These are phyloP conservation scores for Drosophila pectinifera DNA, from an alignment of 1,140 invertebrate genomes.

Conservation along the genomic window DNA sequence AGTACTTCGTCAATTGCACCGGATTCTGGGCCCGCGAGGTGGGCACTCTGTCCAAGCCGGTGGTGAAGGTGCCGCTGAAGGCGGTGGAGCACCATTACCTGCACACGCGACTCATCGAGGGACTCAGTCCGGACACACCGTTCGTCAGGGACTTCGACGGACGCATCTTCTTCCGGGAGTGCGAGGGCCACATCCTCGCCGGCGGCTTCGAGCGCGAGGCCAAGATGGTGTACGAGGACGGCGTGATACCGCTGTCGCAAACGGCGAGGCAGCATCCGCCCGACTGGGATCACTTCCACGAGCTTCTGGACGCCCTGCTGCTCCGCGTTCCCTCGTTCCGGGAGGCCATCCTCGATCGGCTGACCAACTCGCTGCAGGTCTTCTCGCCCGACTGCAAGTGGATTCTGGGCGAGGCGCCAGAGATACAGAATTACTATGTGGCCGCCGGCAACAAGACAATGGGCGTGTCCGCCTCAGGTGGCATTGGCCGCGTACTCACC, in stretches of 20 bases:
- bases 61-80: constrained; percentile 95
- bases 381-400: constrained; percentile 97
- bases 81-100: constrained; percentile 97
- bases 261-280: constrained; percentile 88
- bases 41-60: constrained; percentile 92
- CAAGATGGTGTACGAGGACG: constrained; percentile 96
- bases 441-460: constrained; percentile 98
- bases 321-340: constrained; percentile 92
- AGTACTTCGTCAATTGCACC: constrained; percentile 95
- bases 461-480: constrained; percentile 96
- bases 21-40: constrained; percentile 87
- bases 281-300: constrained; percentile 98
- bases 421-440: constrained; percentile 97
- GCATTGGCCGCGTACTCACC: constrained; percentile 95
- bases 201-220: constrained; percentile 94
- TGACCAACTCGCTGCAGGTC: constrained; percentile 95
- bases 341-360: constrained; percentile 89
- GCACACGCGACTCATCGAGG: constrained; percentile 92
- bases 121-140: constrained; percentile 90
- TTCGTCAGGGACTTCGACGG: constrained; percentile 96
- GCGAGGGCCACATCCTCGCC: constrained; percentile 91
- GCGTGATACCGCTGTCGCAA: constrained; percentile 86
- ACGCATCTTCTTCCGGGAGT: constrained; percentile 93
- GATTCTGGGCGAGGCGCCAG: constrained; percentile 96
- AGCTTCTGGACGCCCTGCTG: constrained; percentile 93